A percentile compares a stretch with the other conserved stretches of the same genome.
Evolutionary conservation across 2,888 invertebrate genomes (phyloP).

Genomic region (Nemapogon koenigi): DNA sequence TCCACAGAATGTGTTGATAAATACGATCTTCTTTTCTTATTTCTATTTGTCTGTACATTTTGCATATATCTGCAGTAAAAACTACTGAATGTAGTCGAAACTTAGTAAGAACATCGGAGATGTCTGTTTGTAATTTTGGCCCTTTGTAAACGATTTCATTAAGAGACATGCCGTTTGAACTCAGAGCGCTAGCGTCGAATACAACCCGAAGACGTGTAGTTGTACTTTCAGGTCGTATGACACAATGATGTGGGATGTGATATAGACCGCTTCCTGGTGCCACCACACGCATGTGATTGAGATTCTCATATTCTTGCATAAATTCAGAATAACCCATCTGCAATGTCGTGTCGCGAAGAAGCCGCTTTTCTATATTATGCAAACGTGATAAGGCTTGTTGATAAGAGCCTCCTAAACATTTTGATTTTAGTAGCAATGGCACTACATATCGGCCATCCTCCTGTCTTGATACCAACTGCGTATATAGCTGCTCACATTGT

Average conservation of each 20-base stretch:
- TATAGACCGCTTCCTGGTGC: not conserved
- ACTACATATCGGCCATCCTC: slow-evolving; percentile 11
- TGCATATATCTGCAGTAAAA: slow-evolving; percentile 7
- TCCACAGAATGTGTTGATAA: slow-evolving; percentile 8
- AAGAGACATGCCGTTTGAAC: no score
- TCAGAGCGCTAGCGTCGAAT: slow-evolving; percentile 10
- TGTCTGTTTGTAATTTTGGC: no score
- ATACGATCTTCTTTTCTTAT: slow-evolving; percentile 3
- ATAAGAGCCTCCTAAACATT: not conserved
- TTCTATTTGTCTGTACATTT: slow-evolving; percentile 10
- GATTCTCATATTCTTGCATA: slow-evolving; percentile 10
- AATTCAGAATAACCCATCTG: slow-evolving; percentile 6
- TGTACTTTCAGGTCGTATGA: slow-evolving; percentile 5
- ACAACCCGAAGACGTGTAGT: slow-evolving; percentile 12
- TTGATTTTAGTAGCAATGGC: slow-evolving; percentile 9
- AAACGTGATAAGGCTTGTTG: not conserved
- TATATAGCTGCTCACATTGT: slow-evolving; percentile 9
- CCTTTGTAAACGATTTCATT: no score
- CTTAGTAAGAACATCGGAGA: no score
- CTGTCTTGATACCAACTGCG: not conserved
- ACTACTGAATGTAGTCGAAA: slow-evolving; percentile 5
- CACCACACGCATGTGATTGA: slow-evolving; percentile 11
- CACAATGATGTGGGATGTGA: slow-evolving; percentile 11
- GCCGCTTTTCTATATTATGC: slow-evolving; percentile 2
- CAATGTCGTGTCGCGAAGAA: not conserved